Evolutionary conservation across 2,888 invertebrate genomes (phyloP), one percentile per base, ranked within the genome.

Genomic region (Xylota sylvarum): DNA sequence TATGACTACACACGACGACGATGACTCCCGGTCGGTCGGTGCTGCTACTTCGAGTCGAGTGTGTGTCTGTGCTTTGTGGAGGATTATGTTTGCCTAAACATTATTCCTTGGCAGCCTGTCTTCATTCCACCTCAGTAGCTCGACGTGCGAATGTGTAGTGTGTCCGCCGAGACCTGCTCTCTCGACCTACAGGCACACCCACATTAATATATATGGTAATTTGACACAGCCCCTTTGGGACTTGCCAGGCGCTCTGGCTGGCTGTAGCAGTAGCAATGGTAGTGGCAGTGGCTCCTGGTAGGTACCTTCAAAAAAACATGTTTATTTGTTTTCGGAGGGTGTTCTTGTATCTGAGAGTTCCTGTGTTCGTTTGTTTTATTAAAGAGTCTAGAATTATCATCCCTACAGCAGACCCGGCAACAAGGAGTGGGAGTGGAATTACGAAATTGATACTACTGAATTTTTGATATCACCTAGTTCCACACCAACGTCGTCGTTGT

Each of bases 131-230:
- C 35, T 73, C 74, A 12, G 40, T 60, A 40, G 40, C 64, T 64
- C 55, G 58, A 60, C n/a, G 64, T 62, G 23, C 46, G 48, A 62
- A 62, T 62, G 67, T 69, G 52, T 64, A 46, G 37, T 30, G 6
- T 76, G 62, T 76, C 85, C 81, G 55, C 32, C 17, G 76, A 65
- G 60, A 72, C 60, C 30, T 56, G 14, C 27, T 37, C 62, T 35
- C 35, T 62, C 35, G 58, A 64, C 67, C 69, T 70, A 9, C 72
- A 40, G 76, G 43, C 58, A 76, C 76, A 67, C 52, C 55, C 65
- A 80, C 65, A 77, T 85, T 81, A 85, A 85, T 85, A 85, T 81
- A 81, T 85, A 85, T 85, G 85, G 76, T 81, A 85, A 85, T 81
- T 72, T 60, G 72, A 67, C 56, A 58, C 46, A 56, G 40, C 50